A percentile compares a stretch with the other conserved stretches of the same genome.
phyloP scores from a whole-genome alignment of 2,888 invertebrate genomes.

The Luperina testacea region DNA sequence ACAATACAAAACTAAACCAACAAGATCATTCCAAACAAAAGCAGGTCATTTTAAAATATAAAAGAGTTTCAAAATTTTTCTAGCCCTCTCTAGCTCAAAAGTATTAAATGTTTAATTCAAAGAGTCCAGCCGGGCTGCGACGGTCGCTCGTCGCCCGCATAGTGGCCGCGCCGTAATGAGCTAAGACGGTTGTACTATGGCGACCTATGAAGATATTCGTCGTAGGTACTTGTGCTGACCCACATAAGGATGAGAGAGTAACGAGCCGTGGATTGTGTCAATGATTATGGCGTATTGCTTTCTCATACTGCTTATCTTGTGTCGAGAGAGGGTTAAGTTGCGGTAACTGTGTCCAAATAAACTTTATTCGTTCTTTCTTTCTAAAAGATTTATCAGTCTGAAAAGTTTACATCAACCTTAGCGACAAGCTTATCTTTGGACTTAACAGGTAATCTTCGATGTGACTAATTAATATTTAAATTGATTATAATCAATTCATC shows the following conservation, averaged over 20 bases:
- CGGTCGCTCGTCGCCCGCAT: slow-evolving; percentile 52
- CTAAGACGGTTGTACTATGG: slow-evolving; percentile 20
- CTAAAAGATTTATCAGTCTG: neutral
- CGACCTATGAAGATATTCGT: slow-evolving; percentile 21
- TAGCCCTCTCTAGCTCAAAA: slow-evolving; percentile 46
- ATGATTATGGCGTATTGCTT: slow-evolving; percentile 13
- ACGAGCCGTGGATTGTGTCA: slow-evolving; percentile 40
- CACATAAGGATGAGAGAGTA: slow-evolving; percentile 29
- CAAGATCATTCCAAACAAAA: slow-evolving; percentile 38
- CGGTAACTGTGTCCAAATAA: neutral
- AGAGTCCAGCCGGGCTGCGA: slow-evolving; percentile 22
- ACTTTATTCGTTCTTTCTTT: neutral
- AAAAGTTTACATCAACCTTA: neutral
- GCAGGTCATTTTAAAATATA: slow-evolving; percentile 38
- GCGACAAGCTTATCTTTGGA: neutral
- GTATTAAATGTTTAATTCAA: slow-evolving; percentile 67
- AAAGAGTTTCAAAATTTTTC: slow-evolving; percentile 42
- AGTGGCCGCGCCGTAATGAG: slow-evolving; percentile 48
- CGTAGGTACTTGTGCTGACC: slow-evolving; percentile 20
- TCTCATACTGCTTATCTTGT: neutral
- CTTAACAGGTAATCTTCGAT: neutral
- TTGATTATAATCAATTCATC: too few relatives aligned
- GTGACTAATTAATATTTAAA: neutral
- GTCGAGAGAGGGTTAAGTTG: too few relatives aligned
- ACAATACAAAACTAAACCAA: slow-evolving; percentile 29